Evolutionary conservation across 2,113 vertebrate species (phyloP).

Genomic region (Saccopteryx bilineata): DNA sequence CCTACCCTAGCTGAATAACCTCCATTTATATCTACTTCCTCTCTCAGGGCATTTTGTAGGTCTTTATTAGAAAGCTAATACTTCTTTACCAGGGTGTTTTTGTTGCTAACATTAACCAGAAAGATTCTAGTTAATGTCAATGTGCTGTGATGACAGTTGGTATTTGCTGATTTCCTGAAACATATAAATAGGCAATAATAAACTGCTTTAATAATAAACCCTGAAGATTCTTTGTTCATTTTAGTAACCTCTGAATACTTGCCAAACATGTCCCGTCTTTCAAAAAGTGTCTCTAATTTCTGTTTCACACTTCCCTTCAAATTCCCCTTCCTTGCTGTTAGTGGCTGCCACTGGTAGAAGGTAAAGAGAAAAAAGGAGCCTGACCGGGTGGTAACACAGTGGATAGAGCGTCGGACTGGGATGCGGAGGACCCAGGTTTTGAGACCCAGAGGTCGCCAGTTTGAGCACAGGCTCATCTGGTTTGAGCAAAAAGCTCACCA

Average conservation of each 20-base stretch:
- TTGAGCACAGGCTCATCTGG: too few species aligned
- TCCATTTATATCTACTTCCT: neutral
- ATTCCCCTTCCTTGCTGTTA: neutral
- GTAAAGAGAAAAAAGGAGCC: neutral
- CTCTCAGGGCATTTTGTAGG: neutral
- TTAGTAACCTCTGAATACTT: neutral
- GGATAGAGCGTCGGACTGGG: too few species aligned
- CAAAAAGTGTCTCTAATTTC: neutral
- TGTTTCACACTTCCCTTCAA: neutral
- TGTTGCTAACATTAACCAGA: neutral
- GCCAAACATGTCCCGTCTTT: neutral
- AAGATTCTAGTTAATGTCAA: conserved; percentile 10
- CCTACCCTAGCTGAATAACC: neutral
- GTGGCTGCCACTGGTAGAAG: neutral
- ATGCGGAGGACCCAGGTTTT: too few species aligned
- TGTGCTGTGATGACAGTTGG: neutral
- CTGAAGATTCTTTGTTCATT: neutral
- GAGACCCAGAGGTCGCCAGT: too few species aligned
- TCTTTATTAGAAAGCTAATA: neutral
- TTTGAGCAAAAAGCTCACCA: too few species aligned
- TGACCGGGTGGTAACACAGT: too few species aligned
- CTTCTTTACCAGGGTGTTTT: neutral
- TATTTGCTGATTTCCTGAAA: conserved; percentile 48
- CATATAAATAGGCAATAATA: neutral
- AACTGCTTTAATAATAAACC: neutral